Evolutionary conservation across 2,113 vertebrate species (phyloP).

Genomic region (Saccopteryx leptura): DNA sequence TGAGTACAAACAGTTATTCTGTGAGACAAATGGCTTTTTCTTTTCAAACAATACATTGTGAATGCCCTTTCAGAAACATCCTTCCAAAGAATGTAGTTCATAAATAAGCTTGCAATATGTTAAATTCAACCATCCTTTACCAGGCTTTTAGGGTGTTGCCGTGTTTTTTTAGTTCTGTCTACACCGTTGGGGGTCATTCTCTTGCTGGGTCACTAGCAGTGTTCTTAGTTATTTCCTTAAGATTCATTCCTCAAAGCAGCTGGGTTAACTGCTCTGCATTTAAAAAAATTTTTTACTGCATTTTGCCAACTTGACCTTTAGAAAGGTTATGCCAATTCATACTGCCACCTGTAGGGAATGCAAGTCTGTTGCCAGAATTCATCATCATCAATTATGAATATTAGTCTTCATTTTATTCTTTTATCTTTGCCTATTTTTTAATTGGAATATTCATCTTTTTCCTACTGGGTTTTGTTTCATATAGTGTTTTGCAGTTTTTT

Average conservation of each 20-base stretch:
- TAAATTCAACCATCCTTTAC: slow-evolving; percentile 36
- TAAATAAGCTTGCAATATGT: neutral
- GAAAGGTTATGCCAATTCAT: slow-evolving; percentile 76
- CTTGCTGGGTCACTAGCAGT: slow-evolving; percentile 59
- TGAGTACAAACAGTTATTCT: slow-evolving; percentile 8
- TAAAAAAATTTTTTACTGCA: slow-evolving; percentile 70
- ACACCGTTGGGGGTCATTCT: slow-evolving; percentile 42
- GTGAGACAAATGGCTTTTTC: neutral
- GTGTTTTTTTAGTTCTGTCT: slow-evolving; percentile 26
- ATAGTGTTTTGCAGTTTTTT: neutral
- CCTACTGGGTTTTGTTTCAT: neutral
- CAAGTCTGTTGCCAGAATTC: slow-evolving; percentile 25
- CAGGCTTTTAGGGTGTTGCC: slow-evolving; percentile 4
- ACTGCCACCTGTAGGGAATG: slow-evolving; percentile 68
- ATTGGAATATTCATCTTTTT: slow-evolving; percentile 54
- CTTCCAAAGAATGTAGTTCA: neutral
- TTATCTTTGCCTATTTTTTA: slow-evolving; percentile 52
- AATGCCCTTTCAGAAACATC: neutral
- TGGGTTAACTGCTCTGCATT: slow-evolving; percentile 70
- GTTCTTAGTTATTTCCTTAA: slow-evolving; percentile 78
- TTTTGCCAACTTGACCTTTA: slow-evolving; percentile 79
- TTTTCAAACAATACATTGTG: slow-evolving; percentile 7
- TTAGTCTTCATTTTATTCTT: neutral
- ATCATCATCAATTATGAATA: neutral
- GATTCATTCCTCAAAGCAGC: slow-evolving; percentile 60